Base-by-base conservation (phyloP, 2,888 invertebrate genomes). In the Euplexia lucipara region DNA sequence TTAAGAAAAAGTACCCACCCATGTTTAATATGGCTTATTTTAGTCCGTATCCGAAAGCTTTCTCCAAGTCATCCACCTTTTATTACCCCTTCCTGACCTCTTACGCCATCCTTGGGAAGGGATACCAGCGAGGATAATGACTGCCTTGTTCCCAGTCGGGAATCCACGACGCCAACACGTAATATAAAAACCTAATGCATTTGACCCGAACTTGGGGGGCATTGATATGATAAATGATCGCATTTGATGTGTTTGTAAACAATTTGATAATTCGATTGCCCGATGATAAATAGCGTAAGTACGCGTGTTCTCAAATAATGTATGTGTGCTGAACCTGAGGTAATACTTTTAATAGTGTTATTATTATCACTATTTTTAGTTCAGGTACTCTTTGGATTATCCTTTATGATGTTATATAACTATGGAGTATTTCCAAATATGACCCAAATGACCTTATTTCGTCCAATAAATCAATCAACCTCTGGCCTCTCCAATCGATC, bases 221-320 rank as follows among this genome's bases (percentile, higher is more conserved):
- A 37, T 48, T 66, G 47, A 14, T 48, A 51, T 58, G 45, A 73
- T 54, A 64, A 58, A 60, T 64, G 57, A 41, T 47, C 20, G 8
- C 30, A 35, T 39, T 34, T 35, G 45, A 58, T 54, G 60, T 74
- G 74, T 78, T 78, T 70, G 61, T 65, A 78, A 73, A 77, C 78
- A 78, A 42, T 62, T 64, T 56, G 39, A 47, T 60, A 57, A 68
- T 64, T 56, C 10, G 18, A 54, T 58, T 53, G 44, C 18, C 32
- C 1, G 35, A 54, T 32, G 44, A 45, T 34, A 47, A 52, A 70
- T 41, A 16, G 9, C 9, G 16, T 20, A 4, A 8, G 10, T 20
- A 63, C n/a, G n/a, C n/a, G n/a, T 37, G 16, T 32, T 14, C 6
- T 39, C 30, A 3, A 20, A 35, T 42, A 22, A 20, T 37, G 64